Base-by-base conservation (phyloP, 2,113 vertebrate genomes). In the Telmatochromis sp. region DNA sequence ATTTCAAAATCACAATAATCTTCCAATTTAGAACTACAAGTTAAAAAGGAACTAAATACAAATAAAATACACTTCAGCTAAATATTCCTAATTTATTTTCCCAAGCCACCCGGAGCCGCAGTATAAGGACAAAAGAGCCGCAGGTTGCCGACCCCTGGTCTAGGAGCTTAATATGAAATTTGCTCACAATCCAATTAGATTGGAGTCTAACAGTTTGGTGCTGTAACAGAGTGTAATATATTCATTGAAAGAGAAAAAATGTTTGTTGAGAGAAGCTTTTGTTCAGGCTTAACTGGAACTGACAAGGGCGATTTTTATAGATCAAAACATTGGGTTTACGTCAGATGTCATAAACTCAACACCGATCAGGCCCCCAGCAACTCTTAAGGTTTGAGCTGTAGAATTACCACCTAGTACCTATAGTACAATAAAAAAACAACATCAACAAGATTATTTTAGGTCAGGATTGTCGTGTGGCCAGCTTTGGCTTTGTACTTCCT, bases 81-180 rank as follows among this genome's bases (percentile, higher is more conserved):
- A 53, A 53, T 6, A 53, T 9, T 53, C 21, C 51, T 53, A 0
- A 53, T 53, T 53, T 21, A 53, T 53, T 53, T 53, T 53, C 19
- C 19, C 51, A 53, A 53, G 21, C 51, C 51, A 21, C 9, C 0
- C 3, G 1, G 19, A 53, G 19, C 50, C 3, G 2, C 50, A n/a
- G 3, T n/a, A 51, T 0, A 51, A 51, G 50, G 50, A 51, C 50
- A 0, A 10, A 10, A 51, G 8, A 51, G 50, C 50, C 7, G 47
- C 47, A 50, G 8, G 50, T n/a, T 53, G 19, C 50, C 50, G 0
- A 53, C 50, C 51, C n/a, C 0, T 54, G n/a, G 1, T 0, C 0
- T 54, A 54, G 9, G 51, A 54, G 10, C 3, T 54, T 54, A 37
- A 63, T 7, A 40, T 65, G 37, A 83, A 40, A 26, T 63, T 80